These are phyloP conservation scores for Trypoxylus dichotomus DNA, from an alignment of 1,140 invertebrate species.

Conservation along the genomic window DNA sequence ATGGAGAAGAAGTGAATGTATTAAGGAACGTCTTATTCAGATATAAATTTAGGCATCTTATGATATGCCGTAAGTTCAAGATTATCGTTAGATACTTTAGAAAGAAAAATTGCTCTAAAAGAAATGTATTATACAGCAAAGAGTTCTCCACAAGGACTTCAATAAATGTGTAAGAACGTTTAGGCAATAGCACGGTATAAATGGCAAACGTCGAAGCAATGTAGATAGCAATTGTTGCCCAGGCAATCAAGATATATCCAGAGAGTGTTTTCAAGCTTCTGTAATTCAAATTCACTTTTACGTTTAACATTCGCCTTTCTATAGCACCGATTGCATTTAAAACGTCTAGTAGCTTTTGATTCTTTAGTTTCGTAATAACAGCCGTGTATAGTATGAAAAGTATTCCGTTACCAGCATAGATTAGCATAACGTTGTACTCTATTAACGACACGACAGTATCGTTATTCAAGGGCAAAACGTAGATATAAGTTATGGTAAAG, in stretches of 20 bases:
- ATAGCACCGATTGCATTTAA: not conserved
- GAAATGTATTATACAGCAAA: no score
- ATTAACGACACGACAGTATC: not conserved
- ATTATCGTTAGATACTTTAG: not conserved
- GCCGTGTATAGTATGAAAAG: not conserved
- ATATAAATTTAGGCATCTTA: not conserved
- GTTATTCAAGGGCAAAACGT: not conserved
- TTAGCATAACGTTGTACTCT: not conserved
- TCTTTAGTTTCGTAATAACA: not conserved
- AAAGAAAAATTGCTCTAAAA: not conserved
- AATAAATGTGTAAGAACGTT: no score
- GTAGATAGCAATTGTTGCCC: not conserved
- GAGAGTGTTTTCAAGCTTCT: not conserved
- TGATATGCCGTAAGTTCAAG: not conserved
- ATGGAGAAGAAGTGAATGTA: not conserved
- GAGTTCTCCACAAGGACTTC: no score
- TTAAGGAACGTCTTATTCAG: not conserved
- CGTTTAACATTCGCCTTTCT: not conserved
- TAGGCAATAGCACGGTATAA: no score
- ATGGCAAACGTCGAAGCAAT: no score
- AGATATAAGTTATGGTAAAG: not conserved
- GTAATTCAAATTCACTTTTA: not conserved
- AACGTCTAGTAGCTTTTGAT: not conserved
- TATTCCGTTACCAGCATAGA: not conserved
- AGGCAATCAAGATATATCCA: not conserved